A percentile compares a stretch with the other conserved stretches of the same genome.
phyloP scores from a whole-genome alignment of 2,797 vertebrate species.

The Oryzias sinensis region DNA sequence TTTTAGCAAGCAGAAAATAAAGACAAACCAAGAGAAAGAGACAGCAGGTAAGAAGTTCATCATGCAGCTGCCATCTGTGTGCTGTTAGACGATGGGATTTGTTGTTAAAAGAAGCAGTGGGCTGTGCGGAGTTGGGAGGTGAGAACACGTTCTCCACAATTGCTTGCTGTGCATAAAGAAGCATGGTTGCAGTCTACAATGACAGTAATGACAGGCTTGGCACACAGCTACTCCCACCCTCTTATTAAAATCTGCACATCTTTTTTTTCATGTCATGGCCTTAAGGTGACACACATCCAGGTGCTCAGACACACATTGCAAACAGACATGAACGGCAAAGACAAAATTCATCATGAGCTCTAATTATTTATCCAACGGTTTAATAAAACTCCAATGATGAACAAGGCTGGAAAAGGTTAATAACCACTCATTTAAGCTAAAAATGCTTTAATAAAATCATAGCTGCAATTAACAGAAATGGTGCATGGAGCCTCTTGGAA shows the following conservation, averaged over 20 bases:
- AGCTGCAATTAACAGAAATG: slow-evolving; percentile 56
- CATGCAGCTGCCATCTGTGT: not conserved
- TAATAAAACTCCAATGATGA: slow-evolving; percentile 58
- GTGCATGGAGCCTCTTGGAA: too few relatives aligned
- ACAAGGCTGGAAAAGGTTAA: slow-evolving; percentile 72
- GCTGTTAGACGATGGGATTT: slow-evolving; percentile 3
- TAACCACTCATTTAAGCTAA: slow-evolving; percentile 71
- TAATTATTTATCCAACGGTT: slow-evolving; percentile 53
- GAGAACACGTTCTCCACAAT: slow-evolving; percentile 37
- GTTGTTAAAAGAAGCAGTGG: slow-evolving; percentile 38
- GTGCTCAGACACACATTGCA: slow-evolving; percentile 10
- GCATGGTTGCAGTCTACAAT: slow-evolving; percentile 34
- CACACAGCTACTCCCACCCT: slow-evolving; percentile 38
- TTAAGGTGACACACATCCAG: slow-evolving; percentile 29
- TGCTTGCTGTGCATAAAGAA: slow-evolving; percentile 52
- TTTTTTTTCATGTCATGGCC: slow-evolving; percentile 21
- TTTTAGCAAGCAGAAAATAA: not conserved
- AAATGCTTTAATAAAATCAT: slow-evolving; percentile 65
- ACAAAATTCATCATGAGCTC: slow-evolving; percentile 31
- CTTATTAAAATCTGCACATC: slow-evolving; percentile 65
- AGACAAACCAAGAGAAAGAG: slow-evolving; percentile 3
- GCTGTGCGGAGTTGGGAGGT: slow-evolving; percentile 15
- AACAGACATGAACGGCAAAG: not conserved
- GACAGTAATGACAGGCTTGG: slow-evolving; percentile 66
- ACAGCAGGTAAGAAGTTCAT: not conserved